phyloP scores from a whole-genome alignment of 2,797 vertebrate species.

The Loris lydekkerianus region DNA sequence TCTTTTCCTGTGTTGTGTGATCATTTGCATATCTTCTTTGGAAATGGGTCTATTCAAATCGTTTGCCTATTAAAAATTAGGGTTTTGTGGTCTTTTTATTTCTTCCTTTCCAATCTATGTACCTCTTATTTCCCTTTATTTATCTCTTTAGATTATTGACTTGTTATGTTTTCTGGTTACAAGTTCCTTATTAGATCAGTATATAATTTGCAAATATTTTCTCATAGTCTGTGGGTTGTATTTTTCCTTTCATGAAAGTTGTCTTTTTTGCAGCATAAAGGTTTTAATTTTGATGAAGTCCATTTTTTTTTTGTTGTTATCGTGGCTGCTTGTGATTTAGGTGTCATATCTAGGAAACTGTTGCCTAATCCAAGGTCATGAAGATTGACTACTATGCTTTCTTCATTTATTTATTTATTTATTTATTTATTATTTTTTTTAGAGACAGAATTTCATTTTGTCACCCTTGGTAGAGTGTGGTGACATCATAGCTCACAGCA shows the following conservation, averaged over 20 bases:
- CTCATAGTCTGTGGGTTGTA: background rate
- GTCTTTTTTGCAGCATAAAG: background rate
- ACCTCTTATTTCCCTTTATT: background rate
- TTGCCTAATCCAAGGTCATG: background rate
- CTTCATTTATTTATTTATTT: background rate
- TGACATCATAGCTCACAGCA: too few relatives aligned
- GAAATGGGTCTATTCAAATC: background rate
- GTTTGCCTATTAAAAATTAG: background rate
- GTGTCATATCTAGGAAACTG: slow-evolving; percentile 16
- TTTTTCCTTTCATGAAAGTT: slow-evolving; percentile 25
- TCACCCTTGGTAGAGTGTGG: too few relatives aligned
- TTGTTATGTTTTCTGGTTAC: slow-evolving; percentile 23
- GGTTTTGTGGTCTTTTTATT: slow-evolving; percentile 1
- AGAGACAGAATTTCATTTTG: too few relatives aligned
- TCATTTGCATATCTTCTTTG: slow-evolving; percentile 47
- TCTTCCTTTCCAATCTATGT: background rate
- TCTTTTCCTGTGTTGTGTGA: slow-evolving; percentile 30
- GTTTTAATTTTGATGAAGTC: slow-evolving; percentile 23
- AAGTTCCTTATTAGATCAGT: background rate
- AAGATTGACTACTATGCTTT: slow-evolving; percentile 21
- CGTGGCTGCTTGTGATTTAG: slow-evolving; percentile 17
- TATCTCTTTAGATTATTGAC: slow-evolving; percentile 19
- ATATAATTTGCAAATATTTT: background rate
- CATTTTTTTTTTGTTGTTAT: slow-evolving; percentile 47
- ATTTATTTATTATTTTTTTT: too few relatives aligned